Percentiles rank a stretch among this genome's conserved stretches.
Evolutionary conservation across 2,797 vertebrate genomes (phyloP).

Genomic region (Smutsia temminckii): DNA sequence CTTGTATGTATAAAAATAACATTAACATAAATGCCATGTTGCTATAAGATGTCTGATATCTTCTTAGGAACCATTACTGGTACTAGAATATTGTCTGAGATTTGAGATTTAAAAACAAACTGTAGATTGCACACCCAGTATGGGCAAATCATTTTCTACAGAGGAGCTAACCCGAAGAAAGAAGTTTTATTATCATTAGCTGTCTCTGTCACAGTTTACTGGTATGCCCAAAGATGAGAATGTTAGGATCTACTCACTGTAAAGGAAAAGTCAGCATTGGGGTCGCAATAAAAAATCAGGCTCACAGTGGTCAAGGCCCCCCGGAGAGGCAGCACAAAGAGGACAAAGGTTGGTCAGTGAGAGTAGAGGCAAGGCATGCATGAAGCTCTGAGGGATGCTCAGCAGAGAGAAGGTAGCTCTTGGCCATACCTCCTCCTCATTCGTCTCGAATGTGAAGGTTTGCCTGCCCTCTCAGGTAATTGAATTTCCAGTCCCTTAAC

Average conservation of each 20-base stretch:
- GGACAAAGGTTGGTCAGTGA: neutral
- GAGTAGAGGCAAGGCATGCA: neutral
- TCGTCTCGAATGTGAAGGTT: neutral
- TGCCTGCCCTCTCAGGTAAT: neutral
- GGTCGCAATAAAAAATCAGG: neutral
- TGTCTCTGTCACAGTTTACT: neutral
- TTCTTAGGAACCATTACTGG: constrained; percentile 5
- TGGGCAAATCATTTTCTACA: neutral
- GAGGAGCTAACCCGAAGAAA: neutral
- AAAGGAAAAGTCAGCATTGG: neutral
- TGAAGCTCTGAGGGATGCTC: neutral
- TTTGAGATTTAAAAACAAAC: constrained; percentile 30
- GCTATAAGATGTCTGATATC: neutral
- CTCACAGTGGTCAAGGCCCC: neutral
- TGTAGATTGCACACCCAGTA: neutral
- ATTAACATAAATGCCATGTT: neutral
- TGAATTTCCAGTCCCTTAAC: neutral
- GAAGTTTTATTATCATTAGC: neutral
- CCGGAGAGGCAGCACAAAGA: neutral
- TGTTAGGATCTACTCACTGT: neutral
- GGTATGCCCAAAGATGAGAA: neutral
- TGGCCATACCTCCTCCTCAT: neutral
- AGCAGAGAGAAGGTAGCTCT: neutral
- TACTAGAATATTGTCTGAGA: neutral
- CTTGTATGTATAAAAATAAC: neutral